These are phyloP conservation scores for Amiota minor DNA, from an alignment of 2,888 invertebrate genomes.

Conservation along the genomic window DNA sequence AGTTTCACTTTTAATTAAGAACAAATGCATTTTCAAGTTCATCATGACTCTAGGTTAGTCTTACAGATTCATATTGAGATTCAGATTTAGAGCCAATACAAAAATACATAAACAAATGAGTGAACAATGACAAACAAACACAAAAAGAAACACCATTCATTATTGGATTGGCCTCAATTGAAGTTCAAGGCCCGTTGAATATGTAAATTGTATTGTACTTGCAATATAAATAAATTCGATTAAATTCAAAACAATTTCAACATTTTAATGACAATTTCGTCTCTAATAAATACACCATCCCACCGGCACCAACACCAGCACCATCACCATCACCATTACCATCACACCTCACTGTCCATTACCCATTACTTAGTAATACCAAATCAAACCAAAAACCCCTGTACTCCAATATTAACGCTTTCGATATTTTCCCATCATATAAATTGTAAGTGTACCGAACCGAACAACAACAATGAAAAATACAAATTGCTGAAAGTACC, in stretches of 20 bases:
- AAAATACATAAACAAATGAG: no score
- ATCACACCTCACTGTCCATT: no score
- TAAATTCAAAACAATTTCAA: conserved; percentile 18
- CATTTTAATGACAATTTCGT: conserved; percentile 14
- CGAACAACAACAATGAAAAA: neutral
- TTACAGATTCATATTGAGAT: no score
- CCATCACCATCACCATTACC: neutral
- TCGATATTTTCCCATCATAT: conserved; percentile 16
- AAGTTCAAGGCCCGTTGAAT: conserved; percentile 15
- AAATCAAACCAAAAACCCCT: no score
- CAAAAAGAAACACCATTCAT: no score
- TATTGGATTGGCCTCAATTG: neutral
- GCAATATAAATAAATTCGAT: conserved; percentile 13
- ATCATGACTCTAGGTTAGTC: no score
- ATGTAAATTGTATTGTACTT: neutral
- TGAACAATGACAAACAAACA: no score
- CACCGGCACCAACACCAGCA: neutral
- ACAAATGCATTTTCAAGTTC: no score
- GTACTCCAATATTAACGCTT: conserved; percentile 17
- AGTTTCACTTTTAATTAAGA: no score
- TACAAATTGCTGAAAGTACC: conserved; percentile 10
- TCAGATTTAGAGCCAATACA: no score
- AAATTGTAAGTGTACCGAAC: neutral
- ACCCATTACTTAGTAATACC: no score
- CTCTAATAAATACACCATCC: neutral